Conservation (phyloP, 2,113 vertebrate species). For the Hirundichthys speculiger region DNA sequence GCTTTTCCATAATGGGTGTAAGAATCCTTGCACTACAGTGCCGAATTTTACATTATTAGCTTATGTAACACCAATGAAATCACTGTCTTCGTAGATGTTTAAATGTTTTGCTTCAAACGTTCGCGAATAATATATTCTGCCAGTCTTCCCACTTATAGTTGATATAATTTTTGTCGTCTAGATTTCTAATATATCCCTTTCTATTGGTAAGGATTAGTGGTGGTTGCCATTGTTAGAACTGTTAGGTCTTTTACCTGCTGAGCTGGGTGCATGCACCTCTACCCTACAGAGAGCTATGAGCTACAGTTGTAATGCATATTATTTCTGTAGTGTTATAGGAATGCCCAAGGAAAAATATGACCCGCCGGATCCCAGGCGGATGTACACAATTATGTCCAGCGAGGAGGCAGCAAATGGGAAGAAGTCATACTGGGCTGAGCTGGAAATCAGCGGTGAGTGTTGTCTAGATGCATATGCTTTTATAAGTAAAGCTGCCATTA, state of each 20-base stretch:
- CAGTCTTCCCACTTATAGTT: no score
- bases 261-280: no score
- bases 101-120: background rate
- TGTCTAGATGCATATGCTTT: background rate
- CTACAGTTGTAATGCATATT: background rate
- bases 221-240: no score
- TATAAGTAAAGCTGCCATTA: no score
- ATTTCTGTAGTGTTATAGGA: constrained; percentile 83
- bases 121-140: background rate
- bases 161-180: no score
- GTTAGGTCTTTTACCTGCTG: no score
- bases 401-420: constrained; percentile 97
- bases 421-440: constrained; percentile 98
- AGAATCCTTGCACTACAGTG: background rate
- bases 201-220: no score
- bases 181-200: no score
- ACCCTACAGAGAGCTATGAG: no score
- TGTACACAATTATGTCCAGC: constrained; percentile 99
- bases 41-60: constrained; percentile 13
- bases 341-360: constrained; percentile 99
- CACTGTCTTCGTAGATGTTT: background rate
- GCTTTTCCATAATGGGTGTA: background rate
- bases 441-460: constrained; percentile 97
- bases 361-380: constrained; percentile 97
- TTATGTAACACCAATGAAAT: constrained; percentile 60